A percentile compares a stretch with the other conserved stretches of the same genome.
phyloP scores from a whole-genome alignment of 2,888 invertebrate species.

The Calameuta pallipes region DNA sequence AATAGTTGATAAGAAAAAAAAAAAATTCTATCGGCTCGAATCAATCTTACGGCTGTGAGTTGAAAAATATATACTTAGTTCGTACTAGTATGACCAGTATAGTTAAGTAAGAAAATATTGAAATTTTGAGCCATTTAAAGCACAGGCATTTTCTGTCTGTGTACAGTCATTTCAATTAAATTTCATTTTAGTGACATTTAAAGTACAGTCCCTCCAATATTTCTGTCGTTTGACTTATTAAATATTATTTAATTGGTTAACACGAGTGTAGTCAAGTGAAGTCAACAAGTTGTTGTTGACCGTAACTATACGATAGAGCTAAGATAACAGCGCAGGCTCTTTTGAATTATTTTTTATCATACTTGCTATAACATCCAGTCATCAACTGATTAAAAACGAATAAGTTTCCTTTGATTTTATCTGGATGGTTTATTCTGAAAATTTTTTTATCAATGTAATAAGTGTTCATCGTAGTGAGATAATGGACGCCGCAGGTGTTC shows the following conservation, averaged over 20 bases:
- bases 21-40: neutral
- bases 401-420: neutral
- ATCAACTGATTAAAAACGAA: neutral
- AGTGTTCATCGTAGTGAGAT: neutral
- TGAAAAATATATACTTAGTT: neutral
- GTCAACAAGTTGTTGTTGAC: neutral
- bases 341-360: neutral
- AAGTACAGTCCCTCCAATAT: too few relatives aligned
- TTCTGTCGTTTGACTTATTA: neutral
- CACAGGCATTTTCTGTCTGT: too few relatives aligned
- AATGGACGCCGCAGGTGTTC: neutral
- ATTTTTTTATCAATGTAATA: neutral
- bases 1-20: neutral
- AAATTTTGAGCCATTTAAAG: too few relatives aligned
- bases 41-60: neutral
- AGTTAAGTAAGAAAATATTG: too few relatives aligned
- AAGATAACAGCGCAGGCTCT: neutral
- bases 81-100: too few relatives aligned
- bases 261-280: neutral
- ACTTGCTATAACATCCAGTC: neutral
- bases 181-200: too few relatives aligned
- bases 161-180: too few relatives aligned
- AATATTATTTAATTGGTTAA: neutral
- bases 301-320: neutral
- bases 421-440: neutral